phyloP scores from a whole-genome alignment of 2,888 invertebrate species.

The Morpho achilles region DNA sequence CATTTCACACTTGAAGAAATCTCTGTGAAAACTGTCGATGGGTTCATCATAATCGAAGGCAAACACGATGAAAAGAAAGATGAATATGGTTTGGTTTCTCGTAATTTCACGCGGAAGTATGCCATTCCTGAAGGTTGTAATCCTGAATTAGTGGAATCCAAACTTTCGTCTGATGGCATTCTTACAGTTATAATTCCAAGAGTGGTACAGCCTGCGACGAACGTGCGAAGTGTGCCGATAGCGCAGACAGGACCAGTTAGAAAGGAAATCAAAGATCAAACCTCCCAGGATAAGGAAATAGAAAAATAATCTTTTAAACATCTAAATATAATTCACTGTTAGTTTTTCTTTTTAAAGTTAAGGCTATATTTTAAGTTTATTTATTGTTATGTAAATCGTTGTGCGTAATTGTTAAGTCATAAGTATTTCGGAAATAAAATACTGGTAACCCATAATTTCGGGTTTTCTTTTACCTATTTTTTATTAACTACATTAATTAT shows the following conservation, averaged over 20 bases:
- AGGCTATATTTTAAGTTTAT: no score
- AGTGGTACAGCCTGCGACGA: conserved; percentile 36
- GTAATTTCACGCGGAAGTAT: conserved; percentile 86
- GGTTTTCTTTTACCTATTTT: no score
- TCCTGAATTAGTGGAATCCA: conserved; percentile 82
- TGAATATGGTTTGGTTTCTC: conserved; percentile 84
- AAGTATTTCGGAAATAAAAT: no score
- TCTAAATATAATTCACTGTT: no score
- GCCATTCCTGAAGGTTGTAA: conserved; percentile 84
- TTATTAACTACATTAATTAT: no score
- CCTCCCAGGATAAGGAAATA: conserved; percentile 33
- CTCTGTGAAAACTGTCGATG: conserved; percentile 84
- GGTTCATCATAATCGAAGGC: conserved; percentile 83
- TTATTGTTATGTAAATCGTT: no score
- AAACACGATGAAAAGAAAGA: conserved; percentile 88
- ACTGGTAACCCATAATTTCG: no score
- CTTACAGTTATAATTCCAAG: conserved; percentile 82
- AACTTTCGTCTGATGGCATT: conserved; percentile 86
- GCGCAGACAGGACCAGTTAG: conserved; percentile 77
- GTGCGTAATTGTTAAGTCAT: no score
- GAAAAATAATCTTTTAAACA: background rate
- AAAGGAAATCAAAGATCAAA: conserved; percentile 63
- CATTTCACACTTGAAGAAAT: conserved; percentile 87
- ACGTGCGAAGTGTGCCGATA: conserved; percentile 77
- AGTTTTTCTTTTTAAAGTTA: no score